Evolutionary conservation across 2,888 invertebrate genomes (phyloP), one percentile per base, ranked within the genome.

Genomic region (Sylvicola fuscatus): DNA sequence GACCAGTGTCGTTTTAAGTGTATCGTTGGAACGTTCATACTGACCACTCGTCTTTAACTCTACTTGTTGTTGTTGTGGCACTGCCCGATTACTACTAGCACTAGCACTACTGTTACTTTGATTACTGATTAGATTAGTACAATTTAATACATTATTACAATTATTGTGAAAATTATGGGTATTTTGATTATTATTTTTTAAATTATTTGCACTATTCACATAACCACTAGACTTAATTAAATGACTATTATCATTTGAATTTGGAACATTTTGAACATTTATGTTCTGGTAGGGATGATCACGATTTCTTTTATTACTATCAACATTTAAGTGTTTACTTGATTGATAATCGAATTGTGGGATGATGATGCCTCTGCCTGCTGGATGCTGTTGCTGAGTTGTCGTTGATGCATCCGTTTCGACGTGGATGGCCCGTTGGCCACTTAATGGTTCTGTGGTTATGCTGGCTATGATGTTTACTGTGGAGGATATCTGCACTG

Each of bases 221-320:
- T 32, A 14, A 14, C 14, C 14, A 32, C 32, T 32, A 32, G 14
- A 14, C 32, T 29, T 29, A 29, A 13, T 29, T 13, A 32, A 16
- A 17, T 36, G 31, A 36, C 26, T 31, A 21, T 14, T 26, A 36
- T 36, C 3, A 32, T 31, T 31, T 31, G 15, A 29, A 51, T 55
- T 56, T 54, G 56, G 54, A 54, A 56, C 54, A 52, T 51, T 49
- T 49, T 47, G 51, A 47, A 47, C 47, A 44, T 40, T 38, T 35
- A 21, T 21, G 21, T 21, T 21, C 21, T 21, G 21, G 21, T 21
- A 21, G 21, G 34, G 28, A 32, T 26, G 39, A 38, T 36, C 35
- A 36, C 28, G 21, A 35, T 38, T 37, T 34, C 35, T 37, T 33
- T 38, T 40, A 36, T 36, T 26, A 34, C 30, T 33, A 29, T 35